Evolutionary conservation across 2,888 invertebrate genomes (phyloP), one percentile per base, ranked within the genome.

Genomic region (Oxyscelio sp.): DNA sequence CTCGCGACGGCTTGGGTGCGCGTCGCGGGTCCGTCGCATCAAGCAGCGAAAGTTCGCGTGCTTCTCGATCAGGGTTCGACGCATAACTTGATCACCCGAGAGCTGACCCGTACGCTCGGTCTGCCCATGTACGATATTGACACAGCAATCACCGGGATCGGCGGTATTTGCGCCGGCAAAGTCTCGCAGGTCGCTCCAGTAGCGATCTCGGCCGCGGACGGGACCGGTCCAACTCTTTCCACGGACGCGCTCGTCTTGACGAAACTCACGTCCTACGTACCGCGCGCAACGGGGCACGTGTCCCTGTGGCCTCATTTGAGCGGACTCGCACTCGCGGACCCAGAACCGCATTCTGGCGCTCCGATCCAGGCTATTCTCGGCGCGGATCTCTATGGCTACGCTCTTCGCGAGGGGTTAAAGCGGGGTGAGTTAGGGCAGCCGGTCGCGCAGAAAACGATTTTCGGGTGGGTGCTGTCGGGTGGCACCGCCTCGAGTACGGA

Each of bases 271-370:
- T 45, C 45, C 15, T 45, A 45, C 15, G 15, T 45, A 5, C 45
- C 45, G 15, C 15, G 2, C 15, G 11, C 15, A 8, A n/a, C 6
- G 1, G 4, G 1, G 1, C 15, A n/a, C 9, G 19, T 45, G 5
- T 5, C 4, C 4, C 45, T 58, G 3, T 79, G 71, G 79, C 52
- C 70, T n/a, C 79, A 79, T 24, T 31, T 79, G 15, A 6, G 22
- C 13, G 61, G 58, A 24, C 15, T 79, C 11, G 11, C 22, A 6
- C 54, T 79, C 17, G 61, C 79, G 1, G 79, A 79, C 43, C 17
- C 17, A 6, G 58, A 56, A 19, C 31, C 27, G 9, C 4, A 13
- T 1, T 21, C 21, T 15, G 15, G 6, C n/a, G 58, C 24, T 4
- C 40, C 34, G 15, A 45, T 71, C 8, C 56, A 71, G 15, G 0